These are phyloP conservation scores for Corbicula japonica DNA, from an alignment of 2,888 invertebrate species.

Conservation along the genomic window DNA sequence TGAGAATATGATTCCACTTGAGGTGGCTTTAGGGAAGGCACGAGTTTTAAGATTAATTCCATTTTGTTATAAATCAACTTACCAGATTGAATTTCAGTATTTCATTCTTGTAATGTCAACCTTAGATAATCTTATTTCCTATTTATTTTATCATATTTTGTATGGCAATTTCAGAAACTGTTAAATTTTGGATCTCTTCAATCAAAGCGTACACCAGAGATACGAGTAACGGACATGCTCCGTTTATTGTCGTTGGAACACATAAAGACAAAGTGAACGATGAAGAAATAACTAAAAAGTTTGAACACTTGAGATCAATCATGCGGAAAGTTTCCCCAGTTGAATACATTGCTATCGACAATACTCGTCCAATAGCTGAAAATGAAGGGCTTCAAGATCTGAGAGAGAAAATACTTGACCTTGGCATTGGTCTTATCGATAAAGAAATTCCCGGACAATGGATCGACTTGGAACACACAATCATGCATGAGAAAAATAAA, in stretches of 20 bases:
- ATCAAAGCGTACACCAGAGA: constrained; percentile 14
- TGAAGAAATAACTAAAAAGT: not conserved
- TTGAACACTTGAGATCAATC: too few relatives aligned
- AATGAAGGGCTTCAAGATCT: not conserved
- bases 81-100: too few relatives aligned
- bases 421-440: constrained; percentile 21
- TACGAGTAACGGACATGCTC: not conserved
- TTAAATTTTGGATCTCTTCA: constrained; percentile 20
- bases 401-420: constrained; percentile 15
- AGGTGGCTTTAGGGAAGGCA: too few relatives aligned
- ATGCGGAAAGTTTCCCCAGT: too few relatives aligned
- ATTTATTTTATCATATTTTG: too few relatives aligned
- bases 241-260: constrained; percentile 25
- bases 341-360: constrained; percentile 8
- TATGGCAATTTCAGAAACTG: constrained; percentile 14
- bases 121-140: too few relatives aligned
- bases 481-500: not conserved
- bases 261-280: constrained; percentile 15
- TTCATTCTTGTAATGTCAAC: too few relatives aligned
- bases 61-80: too few relatives aligned
- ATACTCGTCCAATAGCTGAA: not conserved
- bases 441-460: constrained; percentile 14
- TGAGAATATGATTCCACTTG: too few relatives aligned
- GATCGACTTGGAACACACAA: constrained; percentile 23
- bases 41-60: too few relatives aligned